Percentiles rank a stretch among this genome's conserved stretches.
phyloP scores from a whole-genome alignment of 1,140 invertebrate genomes.

The Megalonaias nervosa region DNA sequence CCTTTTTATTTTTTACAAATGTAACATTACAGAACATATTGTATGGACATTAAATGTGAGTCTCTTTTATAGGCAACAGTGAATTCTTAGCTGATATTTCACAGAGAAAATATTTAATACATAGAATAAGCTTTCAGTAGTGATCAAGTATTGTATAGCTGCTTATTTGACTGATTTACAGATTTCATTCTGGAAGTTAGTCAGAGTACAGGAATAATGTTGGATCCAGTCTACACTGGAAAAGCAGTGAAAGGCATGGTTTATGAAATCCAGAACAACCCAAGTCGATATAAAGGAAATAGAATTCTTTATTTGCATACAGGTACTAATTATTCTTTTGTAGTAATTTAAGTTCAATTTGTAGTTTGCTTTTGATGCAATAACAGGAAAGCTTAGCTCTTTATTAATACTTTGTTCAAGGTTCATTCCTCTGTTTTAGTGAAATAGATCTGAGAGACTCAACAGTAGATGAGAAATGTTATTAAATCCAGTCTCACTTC shows the following conservation, averaged over 20 bases:
- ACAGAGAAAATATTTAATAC: no score
- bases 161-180: slow-evolving; percentile 18
- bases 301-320: slow-evolving; percentile 65
- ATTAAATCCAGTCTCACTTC: no score
- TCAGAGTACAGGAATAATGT: slow-evolving; percentile 50
- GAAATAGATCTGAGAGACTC: not conserved
- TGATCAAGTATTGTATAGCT: no score
- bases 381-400: not conserved
- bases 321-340: slow-evolving; percentile 38
- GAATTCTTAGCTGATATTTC: no score
- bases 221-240: slow-evolving; percentile 65
- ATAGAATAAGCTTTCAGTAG: no score
- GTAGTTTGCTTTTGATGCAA: not conserved
- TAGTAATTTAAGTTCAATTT: no score
- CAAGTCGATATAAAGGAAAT: slow-evolving; percentile 56
- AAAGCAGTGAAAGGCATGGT: slow-evolving; percentile 58
- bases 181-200: slow-evolving; percentile 56
- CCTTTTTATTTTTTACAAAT: no score
- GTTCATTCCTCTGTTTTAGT: not conserved
- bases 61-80: no score
- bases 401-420: not conserved
- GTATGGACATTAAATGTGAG: no score
- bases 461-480: no score
- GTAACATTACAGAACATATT: no score
- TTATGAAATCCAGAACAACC: slow-evolving; percentile 46